Conservation (phyloP, 2,888 invertebrate species). For the Ophraella communa region DNA sequence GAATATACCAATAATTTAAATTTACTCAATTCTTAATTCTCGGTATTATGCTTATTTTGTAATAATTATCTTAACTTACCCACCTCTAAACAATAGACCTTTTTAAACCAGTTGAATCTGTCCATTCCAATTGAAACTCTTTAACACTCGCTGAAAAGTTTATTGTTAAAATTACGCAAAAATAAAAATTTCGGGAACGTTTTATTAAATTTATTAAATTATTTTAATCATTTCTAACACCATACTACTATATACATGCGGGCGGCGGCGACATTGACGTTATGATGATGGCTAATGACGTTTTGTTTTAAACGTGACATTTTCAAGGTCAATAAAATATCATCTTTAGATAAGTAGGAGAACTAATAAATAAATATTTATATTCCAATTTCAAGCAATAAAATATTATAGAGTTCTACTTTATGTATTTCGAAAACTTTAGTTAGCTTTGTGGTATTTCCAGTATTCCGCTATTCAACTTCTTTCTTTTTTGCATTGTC, state of each 20-base stretch:
- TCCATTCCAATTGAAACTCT: conserved; percentile 64
- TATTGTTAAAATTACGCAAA: not conserved
- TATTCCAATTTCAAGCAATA: too few relatives aligned
- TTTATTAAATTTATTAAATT: conserved; percentile 18
- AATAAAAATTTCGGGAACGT: conserved; percentile 6
- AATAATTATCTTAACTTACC: conserved; percentile 68
- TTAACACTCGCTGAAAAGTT: conserved; percentile 16
- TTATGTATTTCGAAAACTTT: too few relatives aligned
- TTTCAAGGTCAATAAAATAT: conserved; percentile 10
- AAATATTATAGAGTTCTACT: too few relatives aligned
- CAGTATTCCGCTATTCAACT: too few relatives aligned
- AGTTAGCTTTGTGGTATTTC: too few relatives aligned
- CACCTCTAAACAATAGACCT: conserved; percentile 79
- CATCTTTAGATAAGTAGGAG: not conserved
- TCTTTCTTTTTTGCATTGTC: too few relatives aligned
- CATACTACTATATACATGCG: conserved; percentile 20
- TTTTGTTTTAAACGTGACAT: not conserved
- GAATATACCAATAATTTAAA: not conserved
- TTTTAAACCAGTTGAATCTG: conserved; percentile 66
- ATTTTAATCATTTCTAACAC: conserved; percentile 21
- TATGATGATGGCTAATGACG: not conserved
- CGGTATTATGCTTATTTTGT: too few relatives aligned
- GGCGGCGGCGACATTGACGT: conserved; percentile 17
- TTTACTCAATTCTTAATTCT: not conserved
- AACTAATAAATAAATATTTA: not conserved